Evolutionary conservation across 2,888 invertebrate species (phyloP), one percentile per base, ranked within the genome.

Genomic region (Stenotaenia linearis): DNA sequence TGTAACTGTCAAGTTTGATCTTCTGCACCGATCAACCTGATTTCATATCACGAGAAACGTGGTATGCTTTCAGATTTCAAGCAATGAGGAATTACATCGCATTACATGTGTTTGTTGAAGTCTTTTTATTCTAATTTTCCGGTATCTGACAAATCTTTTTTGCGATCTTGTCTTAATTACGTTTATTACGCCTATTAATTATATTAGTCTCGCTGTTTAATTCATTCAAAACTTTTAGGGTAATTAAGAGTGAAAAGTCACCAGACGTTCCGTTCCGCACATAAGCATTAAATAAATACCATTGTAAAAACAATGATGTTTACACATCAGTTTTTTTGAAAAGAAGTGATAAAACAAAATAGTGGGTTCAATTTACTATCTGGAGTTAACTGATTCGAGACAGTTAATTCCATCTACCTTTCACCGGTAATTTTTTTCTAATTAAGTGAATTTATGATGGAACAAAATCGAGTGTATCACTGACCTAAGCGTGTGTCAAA

Each of bases 401-500:
- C 15, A 50, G 7, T 50, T n/a, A 50, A 50, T 18, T 7, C 50
- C 50, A 50, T 21, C 50, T 21, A 50, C n/a, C 4, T 50, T 50
- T 50, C 50, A 50, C n/a, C 4, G 18, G 18, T 18, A 50, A 50
- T 50, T 50, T 50, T 50, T 5, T 50, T 18, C 2, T 12, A 50
- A 50, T 18, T 50, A 18, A 50, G 18, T 50, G 50, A 18, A 50
- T 21, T 50, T 50, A 50, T 50, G 15, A 18, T 50, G 50, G 50
- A 50, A 50, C 50, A 50, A 50, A 50, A 50, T 50, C 18, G 32
- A 75, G 28, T 21, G 21, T 21, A 37, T n/a, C 75, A 75, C 77
- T 45, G 28, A 77, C 77, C 77, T 45, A 28, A 40, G 28, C 45
- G 37, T 37, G 77, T 45, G 45, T 77, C 77, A 45, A 45, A 40